Evolutionary conservation across 1,140 invertebrate species (phyloP).

Genomic region (Megalopta genalis): DNA sequence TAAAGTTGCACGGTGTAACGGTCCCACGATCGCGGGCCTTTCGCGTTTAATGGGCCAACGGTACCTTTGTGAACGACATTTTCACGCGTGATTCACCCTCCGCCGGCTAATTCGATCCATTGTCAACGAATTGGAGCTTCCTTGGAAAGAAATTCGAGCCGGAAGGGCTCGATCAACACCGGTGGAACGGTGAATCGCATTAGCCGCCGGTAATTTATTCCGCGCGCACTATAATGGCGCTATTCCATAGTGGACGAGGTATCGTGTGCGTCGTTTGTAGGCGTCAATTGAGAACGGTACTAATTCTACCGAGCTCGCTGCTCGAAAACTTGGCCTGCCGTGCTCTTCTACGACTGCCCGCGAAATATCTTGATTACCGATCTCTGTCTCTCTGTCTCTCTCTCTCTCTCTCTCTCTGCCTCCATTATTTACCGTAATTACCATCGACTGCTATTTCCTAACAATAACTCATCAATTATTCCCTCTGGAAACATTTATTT

Average conservation of each 20-base stretch:
- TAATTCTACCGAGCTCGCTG: slow-evolving; percentile 27
- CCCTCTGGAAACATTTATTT: too few species aligned
- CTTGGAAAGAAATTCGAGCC: slow-evolving; percentile 47
- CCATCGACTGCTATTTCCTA: not conserved
- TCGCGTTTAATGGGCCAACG: not conserved
- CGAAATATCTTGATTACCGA: not conserved
- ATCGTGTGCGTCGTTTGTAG: slow-evolving; percentile 37
- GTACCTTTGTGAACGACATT: not conserved
- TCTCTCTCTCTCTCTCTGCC: too few species aligned
- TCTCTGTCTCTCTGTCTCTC: too few species aligned
- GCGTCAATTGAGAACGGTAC: slow-evolving; percentile 53
- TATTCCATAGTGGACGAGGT: slow-evolving; percentile 46
- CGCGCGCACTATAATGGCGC: slow-evolving; percentile 54
- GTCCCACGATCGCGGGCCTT: not conserved
- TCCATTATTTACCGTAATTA: not conserved
- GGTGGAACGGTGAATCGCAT: slow-evolving; percentile 44
- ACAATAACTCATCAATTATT: not conserved
- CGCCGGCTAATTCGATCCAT: slow-evolving; percentile 2
- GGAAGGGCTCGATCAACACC: slow-evolving; percentile 58
- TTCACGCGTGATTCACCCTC: not conserved
- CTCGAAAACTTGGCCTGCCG: slow-evolving; percentile 15
- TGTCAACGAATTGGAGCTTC: slow-evolving; percentile 4
- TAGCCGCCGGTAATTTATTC: slow-evolving; percentile 59
- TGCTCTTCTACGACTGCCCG: not conserved
- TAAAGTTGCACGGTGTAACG: not conserved